Conservation (phyloP, 2,888 invertebrate genomes). For the Muscina levida region DNA sequence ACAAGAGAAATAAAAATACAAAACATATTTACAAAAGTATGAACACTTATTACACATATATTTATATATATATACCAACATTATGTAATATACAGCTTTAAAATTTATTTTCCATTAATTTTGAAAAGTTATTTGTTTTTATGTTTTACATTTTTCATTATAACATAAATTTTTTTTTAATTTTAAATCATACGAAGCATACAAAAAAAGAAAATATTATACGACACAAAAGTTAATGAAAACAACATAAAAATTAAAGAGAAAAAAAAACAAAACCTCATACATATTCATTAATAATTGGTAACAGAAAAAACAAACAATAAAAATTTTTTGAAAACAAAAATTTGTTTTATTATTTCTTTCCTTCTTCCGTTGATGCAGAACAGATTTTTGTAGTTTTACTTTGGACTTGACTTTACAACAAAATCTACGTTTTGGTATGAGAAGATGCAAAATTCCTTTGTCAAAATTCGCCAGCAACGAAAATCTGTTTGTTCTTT, state of each 20-base stretch:
- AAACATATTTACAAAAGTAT: conserved; percentile 26
- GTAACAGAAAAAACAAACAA: conserved; percentile 47
- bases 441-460: conserved; percentile 14
- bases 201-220: conserved; percentile 65
- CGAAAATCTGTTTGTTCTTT: conserved; percentile 39
- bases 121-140: neutral
- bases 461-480: neutral
- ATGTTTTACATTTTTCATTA: conserved; percentile 23
- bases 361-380: conserved; percentile 43
- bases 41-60: conserved; percentile 13
- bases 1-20: conserved; percentile 5
- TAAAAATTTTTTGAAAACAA: conserved; percentile 49
- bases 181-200: conserved; percentile 59
- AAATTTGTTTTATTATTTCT: conserved; percentile 47
- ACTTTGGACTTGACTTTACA: neutral
- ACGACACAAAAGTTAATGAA: conserved; percentile 35
- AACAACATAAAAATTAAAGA: conserved; percentile 63
- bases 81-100: conserved; percentile 7
- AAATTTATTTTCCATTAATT: conserved; percentile 19
- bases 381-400: conserved; percentile 53
- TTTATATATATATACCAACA: neutral
- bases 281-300: conserved; percentile 71
- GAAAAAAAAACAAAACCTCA: conserved; percentile 60
- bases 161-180: conserved; percentile 49
- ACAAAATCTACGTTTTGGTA: conserved; percentile 26